Evolutionary conservation across 2,888 invertebrate genomes (phyloP).

Genomic region (Neelides folsomi): DNA sequence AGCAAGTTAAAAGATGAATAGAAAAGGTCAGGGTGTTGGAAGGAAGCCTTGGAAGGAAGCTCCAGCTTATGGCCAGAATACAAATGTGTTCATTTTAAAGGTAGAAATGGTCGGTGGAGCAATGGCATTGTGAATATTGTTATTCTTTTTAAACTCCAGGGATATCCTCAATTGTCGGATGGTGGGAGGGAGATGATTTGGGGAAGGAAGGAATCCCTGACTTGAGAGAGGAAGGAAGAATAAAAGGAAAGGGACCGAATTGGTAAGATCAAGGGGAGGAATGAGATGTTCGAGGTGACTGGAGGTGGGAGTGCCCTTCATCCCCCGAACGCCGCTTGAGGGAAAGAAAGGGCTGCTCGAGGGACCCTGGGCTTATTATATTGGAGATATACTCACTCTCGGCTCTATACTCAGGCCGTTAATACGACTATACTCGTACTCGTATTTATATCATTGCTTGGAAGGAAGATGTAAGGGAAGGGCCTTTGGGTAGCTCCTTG

Average conservation of each 20-base stretch:
- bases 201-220: not conserved
- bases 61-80: constrained; percentile 10
- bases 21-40: constrained; percentile 10
- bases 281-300: not conserved
- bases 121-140: too few species aligned
- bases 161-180: not conserved
- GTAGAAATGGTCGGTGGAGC: not conserved
- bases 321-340: too few species aligned
- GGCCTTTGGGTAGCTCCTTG: not conserved
- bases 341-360: too few species aligned
- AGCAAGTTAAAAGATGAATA: constrained; percentile 11
- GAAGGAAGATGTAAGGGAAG: not conserved
- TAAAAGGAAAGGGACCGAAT: not conserved
- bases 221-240: not conserved
- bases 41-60: constrained; percentile 5
- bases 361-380: too few species aligned
- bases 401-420: too few species aligned
- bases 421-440: too few species aligned
- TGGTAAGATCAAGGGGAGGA: not conserved
- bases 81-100: not conserved
- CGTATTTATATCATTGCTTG: too few species aligned
- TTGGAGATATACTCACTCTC: too few species aligned
- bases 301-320: too few species aligned
- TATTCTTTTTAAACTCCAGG: too few species aligned
- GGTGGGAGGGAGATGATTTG: not conserved